Conservation (phyloP, 2,113 vertebrate species). For the Candoia aspera region DNA sequence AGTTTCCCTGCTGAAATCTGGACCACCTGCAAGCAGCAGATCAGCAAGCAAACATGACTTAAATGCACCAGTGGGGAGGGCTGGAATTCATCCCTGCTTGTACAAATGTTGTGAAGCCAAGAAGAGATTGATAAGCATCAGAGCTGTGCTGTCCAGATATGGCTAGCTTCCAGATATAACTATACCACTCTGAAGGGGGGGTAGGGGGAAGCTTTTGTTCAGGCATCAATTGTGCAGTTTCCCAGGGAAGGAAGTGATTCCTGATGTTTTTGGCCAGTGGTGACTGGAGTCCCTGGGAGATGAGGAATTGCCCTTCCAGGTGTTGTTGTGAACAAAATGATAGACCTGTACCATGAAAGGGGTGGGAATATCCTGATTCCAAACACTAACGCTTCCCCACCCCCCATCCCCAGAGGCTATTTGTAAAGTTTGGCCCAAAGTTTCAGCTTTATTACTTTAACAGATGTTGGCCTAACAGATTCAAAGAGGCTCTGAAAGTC, state of each 20-base stretch:
- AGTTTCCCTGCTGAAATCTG: not conserved
- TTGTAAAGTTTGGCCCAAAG: conserved; percentile 52
- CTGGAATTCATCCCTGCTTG: conserved; percentile 6
- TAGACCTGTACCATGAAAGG: not conserved
- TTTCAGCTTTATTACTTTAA: conserved; percentile 48
- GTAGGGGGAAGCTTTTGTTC: conserved; percentile 70
- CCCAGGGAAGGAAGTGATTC: conserved; percentile 76
- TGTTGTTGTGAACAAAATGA: conserved; percentile 67
- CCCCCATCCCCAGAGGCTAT: not conserved
- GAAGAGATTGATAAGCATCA: conserved; percentile 55
- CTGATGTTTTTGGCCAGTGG: conserved; percentile 68
- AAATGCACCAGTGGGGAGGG: not conserved
- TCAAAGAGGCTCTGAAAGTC: not conserved
- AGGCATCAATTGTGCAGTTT: conserved; percentile 70
- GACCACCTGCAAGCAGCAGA: not conserved
- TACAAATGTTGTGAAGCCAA: conserved; percentile 35
- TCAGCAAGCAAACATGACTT: not conserved
- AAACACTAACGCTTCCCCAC: conserved; percentile 7
- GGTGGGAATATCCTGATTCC: conserved; percentile 11
- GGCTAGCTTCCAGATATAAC: conserved; percentile 55
- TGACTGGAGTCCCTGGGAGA: conserved; percentile 47
- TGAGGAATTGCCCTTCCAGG: conserved; percentile 68
- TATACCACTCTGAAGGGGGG: conserved; percentile 30
- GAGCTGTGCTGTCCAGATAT: conserved; percentile 56
- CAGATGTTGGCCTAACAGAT: conserved; percentile 42